These are phyloP conservation scores for Caenorhabditis macrosperma DNA, from an alignment of 2,888 invertebrate genomes.

Conservation along the genomic window DNA sequence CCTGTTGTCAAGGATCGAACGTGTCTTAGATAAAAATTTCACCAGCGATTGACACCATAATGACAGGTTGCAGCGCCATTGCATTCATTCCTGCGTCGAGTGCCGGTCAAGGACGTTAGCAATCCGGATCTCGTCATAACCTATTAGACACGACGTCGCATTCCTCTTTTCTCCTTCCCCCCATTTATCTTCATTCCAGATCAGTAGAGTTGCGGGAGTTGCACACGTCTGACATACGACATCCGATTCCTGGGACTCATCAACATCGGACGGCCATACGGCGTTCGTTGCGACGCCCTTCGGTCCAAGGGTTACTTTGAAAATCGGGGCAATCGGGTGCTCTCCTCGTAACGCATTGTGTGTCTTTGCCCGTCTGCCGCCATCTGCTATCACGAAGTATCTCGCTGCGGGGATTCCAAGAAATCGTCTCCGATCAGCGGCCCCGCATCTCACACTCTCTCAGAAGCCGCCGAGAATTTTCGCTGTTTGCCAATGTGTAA, in stretches of 20 bases:
- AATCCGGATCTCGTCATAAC: background rate
- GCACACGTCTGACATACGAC: background rate
- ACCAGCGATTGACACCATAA: slow-evolving; percentile 39
- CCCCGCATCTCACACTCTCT: slow-evolving; percentile 48
- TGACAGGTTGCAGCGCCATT: slow-evolving; percentile 23
- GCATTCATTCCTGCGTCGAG: slow-evolving; percentile 20
- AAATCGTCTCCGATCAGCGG: slow-evolving; percentile 55
- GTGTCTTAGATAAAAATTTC: background rate
- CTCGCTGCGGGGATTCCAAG: slow-evolving; percentile 42
- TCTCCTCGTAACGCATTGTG: slow-evolving; percentile 25
- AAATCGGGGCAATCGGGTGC: slow-evolving; percentile 5
- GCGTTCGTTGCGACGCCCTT: slow-evolving; percentile 30
- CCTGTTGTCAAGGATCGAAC: background rate
- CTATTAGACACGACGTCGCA: background rate
- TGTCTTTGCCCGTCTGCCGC: slow-evolving; percentile 43
- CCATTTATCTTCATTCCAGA: background rate
- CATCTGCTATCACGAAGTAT: slow-evolving; percentile 48
- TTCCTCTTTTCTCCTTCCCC: no score
- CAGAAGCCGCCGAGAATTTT: slow-evolving; percentile 38
- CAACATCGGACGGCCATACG: background rate
- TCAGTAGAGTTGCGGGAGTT: background rate
- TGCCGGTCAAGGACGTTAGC: slow-evolving; percentile 49
- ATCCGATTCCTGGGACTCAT: background rate
- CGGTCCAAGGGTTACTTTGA: slow-evolving; percentile 27
- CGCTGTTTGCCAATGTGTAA: slow-evolving; percentile 59